These are phyloP conservation scores for Columba guinea DNA, from an alignment of 2,797 vertebrate species.

Conservation along the genomic window DNA sequence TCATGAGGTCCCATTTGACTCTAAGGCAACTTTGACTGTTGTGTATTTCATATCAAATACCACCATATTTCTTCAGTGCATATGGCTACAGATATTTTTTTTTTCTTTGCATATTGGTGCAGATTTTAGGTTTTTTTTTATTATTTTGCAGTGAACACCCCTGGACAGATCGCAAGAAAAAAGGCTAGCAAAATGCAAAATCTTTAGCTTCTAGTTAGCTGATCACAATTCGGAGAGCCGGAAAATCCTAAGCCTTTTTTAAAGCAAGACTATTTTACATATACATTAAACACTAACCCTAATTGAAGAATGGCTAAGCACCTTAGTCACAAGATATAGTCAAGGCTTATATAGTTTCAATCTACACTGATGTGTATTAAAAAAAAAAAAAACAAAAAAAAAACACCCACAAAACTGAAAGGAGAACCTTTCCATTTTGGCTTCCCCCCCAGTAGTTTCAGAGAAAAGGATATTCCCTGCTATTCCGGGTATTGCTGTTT, in stretches of 20 bases:
- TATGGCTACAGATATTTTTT: neutral
- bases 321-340: neutral
- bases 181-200: conserved; percentile 9
- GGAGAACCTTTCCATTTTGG: neutral
- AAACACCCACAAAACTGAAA: neutral
- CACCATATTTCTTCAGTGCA: neutral
- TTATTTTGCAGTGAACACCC: neutral
- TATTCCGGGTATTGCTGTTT: neutral
- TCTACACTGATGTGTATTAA: neutral
- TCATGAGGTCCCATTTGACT: neutral
- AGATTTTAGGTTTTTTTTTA: neutral
- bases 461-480: neutral
- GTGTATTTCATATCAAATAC: neutral
- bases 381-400: neutral
- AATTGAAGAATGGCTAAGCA: neutral
- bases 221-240: neutral
- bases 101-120: neutral
- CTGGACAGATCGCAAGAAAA: neutral
- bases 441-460: neutral
- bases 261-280: neutral
- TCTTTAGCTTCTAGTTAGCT: neutral
- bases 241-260: neutral
- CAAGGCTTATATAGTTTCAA: neutral
- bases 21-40: neutral
- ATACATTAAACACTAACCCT: neutral